phyloP scores from a whole-genome alignment of 2,797 vertebrate genomes.

The Myotis vivesi region DNA sequence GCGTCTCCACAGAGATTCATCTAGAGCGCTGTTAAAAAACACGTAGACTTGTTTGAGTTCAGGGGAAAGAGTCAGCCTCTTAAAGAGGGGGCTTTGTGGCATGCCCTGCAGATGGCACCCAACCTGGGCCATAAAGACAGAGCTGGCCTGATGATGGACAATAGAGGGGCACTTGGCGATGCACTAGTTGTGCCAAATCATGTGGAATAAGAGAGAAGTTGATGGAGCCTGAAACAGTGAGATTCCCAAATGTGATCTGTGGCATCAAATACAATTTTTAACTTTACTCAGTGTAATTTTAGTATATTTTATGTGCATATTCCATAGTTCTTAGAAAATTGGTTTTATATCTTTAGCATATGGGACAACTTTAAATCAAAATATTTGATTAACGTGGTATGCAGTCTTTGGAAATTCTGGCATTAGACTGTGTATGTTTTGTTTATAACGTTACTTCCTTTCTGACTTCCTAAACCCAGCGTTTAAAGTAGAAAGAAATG shows the following conservation, averaged over 20 bases:
- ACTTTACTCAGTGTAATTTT: neutral
- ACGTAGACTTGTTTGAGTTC: neutral
- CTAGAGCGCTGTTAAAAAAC: neutral
- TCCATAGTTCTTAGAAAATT: conserved; percentile 11
- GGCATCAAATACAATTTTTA: neutral
- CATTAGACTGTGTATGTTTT: neutral
- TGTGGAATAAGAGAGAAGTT: neutral
- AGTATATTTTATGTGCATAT: conserved; percentile 5
- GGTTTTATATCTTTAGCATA: conserved; percentile 21
- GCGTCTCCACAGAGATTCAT: neutral
- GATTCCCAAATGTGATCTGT: neutral
- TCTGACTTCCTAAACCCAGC: neutral
- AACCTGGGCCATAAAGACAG: neutral
- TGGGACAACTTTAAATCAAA: neutral
- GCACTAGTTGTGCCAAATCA: neutral
- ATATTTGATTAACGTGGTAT: conserved; percentile 22
- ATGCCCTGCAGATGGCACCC: neutral
- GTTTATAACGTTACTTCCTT: neutral
- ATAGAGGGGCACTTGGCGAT: neutral
- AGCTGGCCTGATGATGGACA: neutral
- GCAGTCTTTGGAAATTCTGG: conserved; percentile 47
- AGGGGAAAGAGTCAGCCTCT: neutral
- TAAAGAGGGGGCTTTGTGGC: neutral
- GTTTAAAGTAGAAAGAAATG: conserved; percentile 15
- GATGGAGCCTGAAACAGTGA: neutral